Conservation (phyloP, 2,888 invertebrate genomes). For the Orthosia cruda region DNA sequence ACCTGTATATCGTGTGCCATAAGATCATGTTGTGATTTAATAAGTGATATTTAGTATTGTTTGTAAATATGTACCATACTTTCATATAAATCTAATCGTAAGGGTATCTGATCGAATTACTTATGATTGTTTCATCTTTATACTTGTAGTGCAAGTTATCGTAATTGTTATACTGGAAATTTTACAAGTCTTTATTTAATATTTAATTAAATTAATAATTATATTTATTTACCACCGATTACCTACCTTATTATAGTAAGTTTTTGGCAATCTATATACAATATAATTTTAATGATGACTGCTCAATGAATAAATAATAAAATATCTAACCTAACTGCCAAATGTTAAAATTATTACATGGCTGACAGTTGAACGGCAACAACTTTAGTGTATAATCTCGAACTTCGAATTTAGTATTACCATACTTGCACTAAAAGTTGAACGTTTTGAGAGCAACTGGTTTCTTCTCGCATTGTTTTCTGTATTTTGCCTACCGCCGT, state of each 20-base stretch:
- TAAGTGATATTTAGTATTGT: constrained; percentile 91
- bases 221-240: constrained; percentile 71
- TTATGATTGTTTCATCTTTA: constrained; percentile 77
- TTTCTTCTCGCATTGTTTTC: constrained; percentile 69
- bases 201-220: constrained; percentile 65
- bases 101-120: constrained; percentile 81
- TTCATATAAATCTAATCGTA: constrained; percentile 87
- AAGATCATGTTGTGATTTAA: constrained; percentile 91
- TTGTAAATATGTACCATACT: constrained; percentile 92
- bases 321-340: constrained; percentile 42
- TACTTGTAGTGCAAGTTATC: constrained; percentile 73
- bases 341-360: constrained; percentile 42
- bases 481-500: constrained; percentile 68
- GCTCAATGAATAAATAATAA: constrained; percentile 52
- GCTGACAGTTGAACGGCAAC: constrained; percentile 37
- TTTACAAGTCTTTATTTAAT: constrained; percentile 64
- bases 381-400: constrained; percentile 43
- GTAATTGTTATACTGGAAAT: constrained; percentile 65
- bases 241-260: constrained; percentile 65
- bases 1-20: constrained; percentile 91
- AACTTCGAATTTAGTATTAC: constrained; percentile 61
- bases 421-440: constrained; percentile 69
- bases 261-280: constrained; percentile 66
- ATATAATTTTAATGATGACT: constrained; percentile 55
- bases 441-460: constrained; percentile 66